A percentile compares a stretch with the other conserved stretches of the same genome.
Conservation (phyloP, 1,140 invertebrate genomes). For the Eriocheir sinensis region DNA sequence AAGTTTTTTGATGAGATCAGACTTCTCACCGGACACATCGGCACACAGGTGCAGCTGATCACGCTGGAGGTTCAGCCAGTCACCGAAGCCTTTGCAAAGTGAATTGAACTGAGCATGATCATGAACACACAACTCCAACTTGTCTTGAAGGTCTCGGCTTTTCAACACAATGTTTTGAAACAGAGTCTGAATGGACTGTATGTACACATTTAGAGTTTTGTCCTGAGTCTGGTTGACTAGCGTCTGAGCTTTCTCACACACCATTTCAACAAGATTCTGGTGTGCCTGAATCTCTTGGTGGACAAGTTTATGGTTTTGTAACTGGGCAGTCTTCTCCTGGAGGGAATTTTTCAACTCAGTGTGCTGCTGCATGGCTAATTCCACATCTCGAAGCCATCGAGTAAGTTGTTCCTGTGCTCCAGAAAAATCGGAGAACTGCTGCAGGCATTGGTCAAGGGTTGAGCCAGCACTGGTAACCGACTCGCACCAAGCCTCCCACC, state of each 20-base stretch:
- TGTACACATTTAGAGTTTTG: conserved; percentile 91
- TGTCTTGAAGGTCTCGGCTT: conserved; percentile 90
- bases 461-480: conserved; percentile 89
- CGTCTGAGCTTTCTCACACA: conserved; percentile 95
- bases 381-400: conserved; percentile 95
- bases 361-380: conserved; percentile 94
- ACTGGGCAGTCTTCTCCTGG: conserved; percentile 95
- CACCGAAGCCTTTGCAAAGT: conserved; percentile 88
- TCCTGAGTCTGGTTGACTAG: conserved; percentile 95
- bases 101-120: conserved; percentile 91
- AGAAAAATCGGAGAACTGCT: conserved; percentile 94
- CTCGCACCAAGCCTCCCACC: conserved; percentile 94
- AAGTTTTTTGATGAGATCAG: conserved; percentile 89
- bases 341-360: conserved; percentile 94
- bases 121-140: conserved; percentile 92
- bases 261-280: conserved; percentile 92
- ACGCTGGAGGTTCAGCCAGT: conserved; percentile 90
- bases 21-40: conserved; percentile 90
- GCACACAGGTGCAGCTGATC: conserved; percentile 88
- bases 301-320: conserved; percentile 96
- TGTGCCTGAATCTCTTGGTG: conserved; percentile 97
- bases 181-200: conserved; percentile 93
- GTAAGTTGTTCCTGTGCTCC: conserved; percentile 94
- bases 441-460: conserved; percentile 93
- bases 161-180: conserved; percentile 94